Evolutionary conservation across 2,888 invertebrate species (phyloP).

Genomic region (Junonia oenone): DNA sequence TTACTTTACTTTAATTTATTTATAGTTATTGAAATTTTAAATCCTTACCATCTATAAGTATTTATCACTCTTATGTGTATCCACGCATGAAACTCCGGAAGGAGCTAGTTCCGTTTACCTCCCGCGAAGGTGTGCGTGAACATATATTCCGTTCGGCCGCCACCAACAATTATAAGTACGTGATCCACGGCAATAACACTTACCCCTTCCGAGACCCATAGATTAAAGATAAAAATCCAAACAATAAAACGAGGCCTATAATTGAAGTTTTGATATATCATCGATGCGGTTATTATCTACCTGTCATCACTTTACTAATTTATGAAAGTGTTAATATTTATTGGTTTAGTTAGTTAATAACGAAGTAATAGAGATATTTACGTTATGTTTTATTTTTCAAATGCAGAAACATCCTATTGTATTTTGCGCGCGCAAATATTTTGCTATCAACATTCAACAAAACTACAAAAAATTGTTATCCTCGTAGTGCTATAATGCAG

Average conservation of each 20-base stretch:
- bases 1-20: neutral
- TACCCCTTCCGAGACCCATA: constrained; percentile 37
- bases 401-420: neutral
- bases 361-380: neutral
- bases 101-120: constrained; percentile 39
- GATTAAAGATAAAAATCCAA: constrained; percentile 50
- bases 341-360: constrained; percentile 7
- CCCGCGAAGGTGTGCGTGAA: constrained; percentile 70
- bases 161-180: constrained; percentile 57
- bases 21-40: neutral
- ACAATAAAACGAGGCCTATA: constrained; percentile 60
- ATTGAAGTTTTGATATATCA: constrained; percentile 73
- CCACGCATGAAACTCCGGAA: constrained; percentile 48
- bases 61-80: constrained; percentile 14
- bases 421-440: neutral
- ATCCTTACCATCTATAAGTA: neutral
- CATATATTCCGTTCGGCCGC: constrained; percentile 73
- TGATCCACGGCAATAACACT: constrained; percentile 61
- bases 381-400: neutral
- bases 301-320: constrained; percentile 37
- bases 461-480: neutral
- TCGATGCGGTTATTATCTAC: constrained; percentile 40
- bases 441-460: neutral
- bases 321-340: constrained; percentile 24
- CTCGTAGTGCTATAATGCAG: neutral